Percentiles rank a stretch among this genome's conserved stretches.
Conservation (phyloP, 2,113 vertebrate genomes). For the Aegithalos caudatus region DNA sequence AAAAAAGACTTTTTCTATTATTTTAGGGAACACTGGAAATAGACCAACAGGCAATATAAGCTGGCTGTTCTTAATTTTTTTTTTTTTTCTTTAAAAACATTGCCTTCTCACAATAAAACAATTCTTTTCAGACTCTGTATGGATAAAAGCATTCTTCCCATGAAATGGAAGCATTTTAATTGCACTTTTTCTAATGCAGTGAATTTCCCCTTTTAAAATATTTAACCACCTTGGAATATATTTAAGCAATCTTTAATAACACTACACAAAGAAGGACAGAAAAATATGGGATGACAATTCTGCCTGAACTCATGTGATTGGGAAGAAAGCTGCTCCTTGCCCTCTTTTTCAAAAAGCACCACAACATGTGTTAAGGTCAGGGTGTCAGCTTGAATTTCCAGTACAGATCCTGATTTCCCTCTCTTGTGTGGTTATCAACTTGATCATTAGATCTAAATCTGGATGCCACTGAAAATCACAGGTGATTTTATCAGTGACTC, state of each 20-base stretch:
- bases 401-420: not conserved
- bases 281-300: not conserved
- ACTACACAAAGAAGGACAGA: not conserved
- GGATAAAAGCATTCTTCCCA: not conserved
- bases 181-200: not conserved
- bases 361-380: conserved; percentile 26
- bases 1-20: not conserved
- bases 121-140: not conserved
- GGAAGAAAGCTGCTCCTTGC: not conserved
- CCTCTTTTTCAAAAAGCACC: not conserved
- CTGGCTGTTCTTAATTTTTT: not conserved
- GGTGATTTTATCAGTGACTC: not conserved
- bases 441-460: not conserved
- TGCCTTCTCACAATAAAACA: not conserved
- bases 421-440: not conserved
- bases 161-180: not conserved
- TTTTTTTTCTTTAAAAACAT: not conserved
- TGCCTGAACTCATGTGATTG: not conserved
- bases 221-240: not conserved
- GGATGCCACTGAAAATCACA: not conserved
- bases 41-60: not conserved
- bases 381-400: conserved; percentile 34
- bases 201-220: not conserved
- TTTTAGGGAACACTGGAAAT: not conserved
- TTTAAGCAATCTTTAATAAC: not conserved